A percentile compares a stretch with the other conserved stretches of the same genome.
Evolutionary conservation across 2,113 vertebrate species (phyloP).

Genomic region (Serinus canaria): DNA sequence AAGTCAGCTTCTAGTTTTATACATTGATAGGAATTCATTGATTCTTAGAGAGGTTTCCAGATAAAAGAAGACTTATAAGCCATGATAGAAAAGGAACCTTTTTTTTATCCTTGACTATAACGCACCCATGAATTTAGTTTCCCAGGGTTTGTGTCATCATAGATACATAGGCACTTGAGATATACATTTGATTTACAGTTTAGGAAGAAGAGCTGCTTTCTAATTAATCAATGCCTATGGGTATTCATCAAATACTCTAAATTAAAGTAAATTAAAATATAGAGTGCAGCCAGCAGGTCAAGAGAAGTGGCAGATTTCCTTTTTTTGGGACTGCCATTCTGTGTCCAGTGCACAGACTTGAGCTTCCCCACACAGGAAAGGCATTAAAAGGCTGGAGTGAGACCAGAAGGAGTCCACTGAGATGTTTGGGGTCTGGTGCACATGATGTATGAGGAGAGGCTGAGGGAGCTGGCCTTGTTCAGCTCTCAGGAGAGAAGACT

Average conservation of each 20-base stretch:
- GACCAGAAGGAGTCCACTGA: background rate
- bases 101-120: background rate
- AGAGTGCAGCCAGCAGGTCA: background rate
- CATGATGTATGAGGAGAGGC: background rate
- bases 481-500: background rate
- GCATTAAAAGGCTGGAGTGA: background rate
- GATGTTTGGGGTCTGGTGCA: background rate
- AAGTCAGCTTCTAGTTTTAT: background rate
- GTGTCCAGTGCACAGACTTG: background rate
- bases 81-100: background rate
- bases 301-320: background rate
- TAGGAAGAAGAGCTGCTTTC: background rate
- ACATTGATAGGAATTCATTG: background rate
- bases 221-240: background rate
- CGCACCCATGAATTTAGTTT: background rate
- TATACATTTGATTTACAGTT: background rate
- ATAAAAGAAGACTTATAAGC: background rate
- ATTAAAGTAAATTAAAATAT: background rate
- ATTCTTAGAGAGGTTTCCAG: background rate
- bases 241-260: background rate
- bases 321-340: background rate
- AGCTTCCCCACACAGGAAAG: background rate
- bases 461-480: background rate
- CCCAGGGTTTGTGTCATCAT: background rate
- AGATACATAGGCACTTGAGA: background rate